Evolutionary conservation across 2,113 vertebrate species (phyloP).

Genomic region (Pterocles burchelli): DNA sequence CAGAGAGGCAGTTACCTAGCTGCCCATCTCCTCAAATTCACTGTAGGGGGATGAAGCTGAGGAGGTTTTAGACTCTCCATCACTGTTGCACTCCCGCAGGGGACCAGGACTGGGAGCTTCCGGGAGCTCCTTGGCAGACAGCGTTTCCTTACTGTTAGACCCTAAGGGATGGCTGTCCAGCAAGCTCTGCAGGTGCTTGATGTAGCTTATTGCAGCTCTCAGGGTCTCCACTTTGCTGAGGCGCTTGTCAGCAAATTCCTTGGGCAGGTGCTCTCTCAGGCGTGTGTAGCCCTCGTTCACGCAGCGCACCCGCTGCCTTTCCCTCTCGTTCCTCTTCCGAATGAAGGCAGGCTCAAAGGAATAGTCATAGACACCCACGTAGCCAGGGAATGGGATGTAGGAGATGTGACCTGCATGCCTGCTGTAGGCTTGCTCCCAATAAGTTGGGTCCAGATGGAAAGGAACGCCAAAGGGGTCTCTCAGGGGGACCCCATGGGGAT

Average conservation of each 20-base stretch:
- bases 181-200: conserved; percentile 87
- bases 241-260: conserved; percentile 83
- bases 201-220: conserved; percentile 89
- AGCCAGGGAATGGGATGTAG: conserved; percentile 77
- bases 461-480: conserved; percentile 69
- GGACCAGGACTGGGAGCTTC: not conserved
- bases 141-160: not conserved
- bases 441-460: conserved; percentile 64
- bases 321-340: conserved; percentile 89
- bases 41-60: conserved; percentile 76
- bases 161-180: conserved; percentile 77
- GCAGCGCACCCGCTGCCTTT: conserved; percentile 90
- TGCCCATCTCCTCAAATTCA: conserved; percentile 70
- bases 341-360: conserved; percentile 89
- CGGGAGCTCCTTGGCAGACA: conserved; percentile 25
- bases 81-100: conserved; percentile 78
- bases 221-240: conserved; percentile 96
- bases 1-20: conserved; percentile 24
- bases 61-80: conserved; percentile 84
- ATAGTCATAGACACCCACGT: conserved; percentile 75
- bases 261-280: conserved; percentile 88
- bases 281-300: conserved; percentile 92
- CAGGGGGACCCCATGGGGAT: conserved; percentile 23
- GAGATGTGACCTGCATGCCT: conserved; percentile 62
- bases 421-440: conserved; percentile 65